Conservation (phyloP, 53 echinoderm and acorn worm genomes). For the Echinometra lucunter region DNA sequence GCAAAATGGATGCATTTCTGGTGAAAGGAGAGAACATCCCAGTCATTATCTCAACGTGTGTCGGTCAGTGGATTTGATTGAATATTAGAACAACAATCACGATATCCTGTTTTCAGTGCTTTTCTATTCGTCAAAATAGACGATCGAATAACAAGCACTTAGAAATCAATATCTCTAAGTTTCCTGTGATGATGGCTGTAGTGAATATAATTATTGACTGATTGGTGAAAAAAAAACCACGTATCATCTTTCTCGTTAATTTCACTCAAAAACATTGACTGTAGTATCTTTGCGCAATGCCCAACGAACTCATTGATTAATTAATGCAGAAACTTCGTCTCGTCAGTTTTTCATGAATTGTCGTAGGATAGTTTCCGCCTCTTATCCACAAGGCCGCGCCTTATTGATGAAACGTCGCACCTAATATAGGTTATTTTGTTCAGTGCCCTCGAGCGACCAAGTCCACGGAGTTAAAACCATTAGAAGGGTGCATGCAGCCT, state of each 20-base stretch:
- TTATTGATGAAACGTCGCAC: slow-evolving; percentile 9
- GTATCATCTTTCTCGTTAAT: neutral
- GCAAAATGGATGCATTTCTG: neutral
- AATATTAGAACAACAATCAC: too few species aligned
- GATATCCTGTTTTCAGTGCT: neutral
- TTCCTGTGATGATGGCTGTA: neutral
- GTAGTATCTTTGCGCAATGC: too few species aligned
- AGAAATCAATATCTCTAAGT: neutral
- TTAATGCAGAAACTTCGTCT: neutral
- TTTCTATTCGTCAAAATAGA: neutral
- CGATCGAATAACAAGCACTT: neutral
- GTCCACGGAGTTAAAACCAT: neutral
- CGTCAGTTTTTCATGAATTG: neutral
- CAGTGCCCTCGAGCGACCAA: neutral
- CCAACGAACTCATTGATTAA: neutral
- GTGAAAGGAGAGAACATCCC: neutral
- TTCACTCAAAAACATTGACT: neutral
- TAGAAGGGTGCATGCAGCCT: neutral
- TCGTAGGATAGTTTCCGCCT: neutral
- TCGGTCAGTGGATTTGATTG: too few species aligned
- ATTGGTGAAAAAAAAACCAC: neutral
- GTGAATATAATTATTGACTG: neutral
- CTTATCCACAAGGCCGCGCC: neutral
- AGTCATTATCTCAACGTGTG: neutral
- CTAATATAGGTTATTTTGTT: neutral